Conservation (phyloP, 2,113 vertebrate species). For the Anseranas semipalmata region DNA sequence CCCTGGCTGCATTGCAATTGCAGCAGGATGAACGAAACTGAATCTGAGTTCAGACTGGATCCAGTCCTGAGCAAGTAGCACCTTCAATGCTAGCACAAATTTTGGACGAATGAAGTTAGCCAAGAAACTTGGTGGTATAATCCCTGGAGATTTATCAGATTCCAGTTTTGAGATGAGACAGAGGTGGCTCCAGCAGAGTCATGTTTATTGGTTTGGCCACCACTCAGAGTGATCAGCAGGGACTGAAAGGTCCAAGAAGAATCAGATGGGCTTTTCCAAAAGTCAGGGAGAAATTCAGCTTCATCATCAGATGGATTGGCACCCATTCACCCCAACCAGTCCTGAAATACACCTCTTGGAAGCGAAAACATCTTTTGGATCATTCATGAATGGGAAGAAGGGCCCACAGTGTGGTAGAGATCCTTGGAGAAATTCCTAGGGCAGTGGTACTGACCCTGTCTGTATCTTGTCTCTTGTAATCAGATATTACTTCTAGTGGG, state of each 20-base stretch:
- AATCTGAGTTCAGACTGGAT: background rate
- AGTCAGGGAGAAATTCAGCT: background rate
- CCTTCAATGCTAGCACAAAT: background rate
- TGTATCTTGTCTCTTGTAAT: background rate
- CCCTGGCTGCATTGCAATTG: background rate
- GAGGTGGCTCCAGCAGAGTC: background rate
- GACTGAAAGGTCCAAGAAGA: background rate
- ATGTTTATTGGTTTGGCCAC: background rate
- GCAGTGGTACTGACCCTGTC: background rate
- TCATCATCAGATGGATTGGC: background rate
- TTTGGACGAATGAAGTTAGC: background rate
- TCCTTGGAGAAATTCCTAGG: background rate
- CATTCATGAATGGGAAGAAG: background rate
- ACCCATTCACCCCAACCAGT: background rate
- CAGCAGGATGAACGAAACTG: background rate
- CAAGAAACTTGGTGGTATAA: background rate
- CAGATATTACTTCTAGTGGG: background rate
- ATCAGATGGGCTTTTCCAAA: background rate
- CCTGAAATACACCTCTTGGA: background rate
- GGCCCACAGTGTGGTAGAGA: background rate
- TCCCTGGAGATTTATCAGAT: no score
- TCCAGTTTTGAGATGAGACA: background rate
- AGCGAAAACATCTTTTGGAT: background rate
- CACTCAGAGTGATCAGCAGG: background rate
- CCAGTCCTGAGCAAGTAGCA: background rate